Conservation (phyloP, 2,797 vertebrate genomes). For the Rhinophrynus dorsalis region DNA sequence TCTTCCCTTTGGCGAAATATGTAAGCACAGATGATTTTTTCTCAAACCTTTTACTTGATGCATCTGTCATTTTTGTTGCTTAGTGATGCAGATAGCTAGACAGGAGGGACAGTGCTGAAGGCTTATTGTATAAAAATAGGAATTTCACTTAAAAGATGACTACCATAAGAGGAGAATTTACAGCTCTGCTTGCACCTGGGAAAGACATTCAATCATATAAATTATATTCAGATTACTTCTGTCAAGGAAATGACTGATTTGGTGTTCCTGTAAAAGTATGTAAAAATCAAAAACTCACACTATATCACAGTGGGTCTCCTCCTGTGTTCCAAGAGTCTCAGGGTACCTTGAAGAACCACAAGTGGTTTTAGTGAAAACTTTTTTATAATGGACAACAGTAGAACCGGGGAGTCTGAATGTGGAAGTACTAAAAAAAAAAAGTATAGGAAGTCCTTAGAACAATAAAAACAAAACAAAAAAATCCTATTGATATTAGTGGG, state of each 20-base stretch:
- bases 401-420: too few species aligned
- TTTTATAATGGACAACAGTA: too few species aligned
- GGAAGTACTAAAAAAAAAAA: too few species aligned
- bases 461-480: too few species aligned
- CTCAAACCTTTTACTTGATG: conserved; percentile 3
- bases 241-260: not conserved
- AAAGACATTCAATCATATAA: not conserved
- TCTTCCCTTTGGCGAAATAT: not conserved
- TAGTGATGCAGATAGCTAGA: conserved; percentile 4
- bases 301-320: too few species aligned
- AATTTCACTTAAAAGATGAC: not conserved
- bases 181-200: not conserved
- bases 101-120: not conserved
- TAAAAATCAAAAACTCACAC: too few species aligned
- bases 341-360: too few species aligned
- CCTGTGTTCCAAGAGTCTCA: too few species aligned
- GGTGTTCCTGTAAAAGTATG: not conserved
- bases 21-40: not conserved
- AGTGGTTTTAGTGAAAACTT: too few species aligned
- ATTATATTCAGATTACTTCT: not conserved
- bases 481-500: too few species aligned
- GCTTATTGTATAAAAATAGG: not conserved
- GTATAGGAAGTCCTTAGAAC: too few species aligned
- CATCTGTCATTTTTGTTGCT: conserved; percentile 15
- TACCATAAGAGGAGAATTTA: not conserved